phyloP scores from a whole-genome alignment of 2,888 invertebrate genomes.

The Empis livida region DNA sequence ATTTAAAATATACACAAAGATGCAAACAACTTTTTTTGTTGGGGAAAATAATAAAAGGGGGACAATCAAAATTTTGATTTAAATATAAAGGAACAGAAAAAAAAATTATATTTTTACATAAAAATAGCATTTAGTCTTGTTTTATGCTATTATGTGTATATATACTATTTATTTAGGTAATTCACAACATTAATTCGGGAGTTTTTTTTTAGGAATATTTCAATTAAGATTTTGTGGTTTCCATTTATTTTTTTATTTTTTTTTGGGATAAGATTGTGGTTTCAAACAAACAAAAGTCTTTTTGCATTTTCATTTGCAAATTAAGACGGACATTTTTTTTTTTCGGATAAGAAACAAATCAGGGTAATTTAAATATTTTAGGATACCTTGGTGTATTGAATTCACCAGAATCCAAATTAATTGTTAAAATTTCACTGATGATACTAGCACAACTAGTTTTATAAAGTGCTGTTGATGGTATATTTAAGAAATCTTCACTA shows the following conservation, averaged over 20 bases:
- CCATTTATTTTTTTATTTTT: no score
- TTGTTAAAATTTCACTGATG: conserved; percentile 12
- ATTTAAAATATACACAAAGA: no score
- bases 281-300: no score
- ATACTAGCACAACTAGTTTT: conserved; percentile 12
- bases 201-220: background rate
- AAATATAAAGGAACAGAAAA: no score
- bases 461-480: conserved; percentile 9
- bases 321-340: background rate
- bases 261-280: no score
- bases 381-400: conserved; percentile 11
- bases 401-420: conserved; percentile 12
- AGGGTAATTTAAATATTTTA: no score
- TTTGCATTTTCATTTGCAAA: background rate
- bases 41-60: no score
- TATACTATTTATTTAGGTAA: no score
- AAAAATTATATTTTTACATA: background rate
- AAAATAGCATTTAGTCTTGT: background rate
- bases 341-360: background rate
- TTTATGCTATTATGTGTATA: no score
- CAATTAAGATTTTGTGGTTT: no score
- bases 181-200: background rate
- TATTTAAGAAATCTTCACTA: conserved; percentile 1
- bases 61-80: no score
- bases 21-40: no score